Evolutionary conservation across 64 coral and sea anemone species (phyloP).

Genomic region (Trachythela sp.): DNA sequence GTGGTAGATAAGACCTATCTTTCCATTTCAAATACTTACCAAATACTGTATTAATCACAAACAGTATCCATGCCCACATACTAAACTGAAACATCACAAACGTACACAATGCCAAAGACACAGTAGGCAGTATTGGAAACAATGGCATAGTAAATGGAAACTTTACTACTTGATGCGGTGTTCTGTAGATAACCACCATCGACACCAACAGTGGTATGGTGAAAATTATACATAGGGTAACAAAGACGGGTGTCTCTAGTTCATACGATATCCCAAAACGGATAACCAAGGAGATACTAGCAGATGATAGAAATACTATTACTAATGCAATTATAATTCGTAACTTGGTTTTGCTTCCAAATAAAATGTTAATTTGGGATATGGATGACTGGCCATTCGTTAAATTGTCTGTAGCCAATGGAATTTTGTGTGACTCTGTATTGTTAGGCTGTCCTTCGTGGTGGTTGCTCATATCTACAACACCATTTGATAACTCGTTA

Average conservation of each 20-base stretch:
- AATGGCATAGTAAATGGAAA: not conserved
- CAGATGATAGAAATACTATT: not conserved
- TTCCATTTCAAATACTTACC: not conserved
- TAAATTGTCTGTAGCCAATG: not conserved
- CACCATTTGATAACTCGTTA: not conserved
- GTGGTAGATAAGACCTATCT: not conserved
- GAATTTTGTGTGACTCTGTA: not conserved
- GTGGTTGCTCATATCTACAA: not conserved
- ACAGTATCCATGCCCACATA: slow-evolving; percentile 18
- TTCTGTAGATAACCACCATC: not conserved
- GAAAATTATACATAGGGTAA: not conserved
- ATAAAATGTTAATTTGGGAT: not conserved
- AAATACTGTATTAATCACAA: not conserved
- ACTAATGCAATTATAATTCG: not conserved
- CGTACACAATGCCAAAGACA: not conserved
- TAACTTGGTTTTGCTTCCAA: not conserved
- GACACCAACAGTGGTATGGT: not conserved
- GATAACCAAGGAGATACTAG: not conserved
- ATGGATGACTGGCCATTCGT: not conserved
- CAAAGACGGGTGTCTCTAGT: not conserved
- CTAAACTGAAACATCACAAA: slow-evolving; percentile 20
- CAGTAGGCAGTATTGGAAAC: not conserved
- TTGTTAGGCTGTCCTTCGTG: not conserved
- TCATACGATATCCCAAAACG: not conserved
- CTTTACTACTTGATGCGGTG: not conserved